Evolutionary conservation across 2,888 invertebrate genomes (phyloP).

Genomic region (Drosophila testacea): DNA sequence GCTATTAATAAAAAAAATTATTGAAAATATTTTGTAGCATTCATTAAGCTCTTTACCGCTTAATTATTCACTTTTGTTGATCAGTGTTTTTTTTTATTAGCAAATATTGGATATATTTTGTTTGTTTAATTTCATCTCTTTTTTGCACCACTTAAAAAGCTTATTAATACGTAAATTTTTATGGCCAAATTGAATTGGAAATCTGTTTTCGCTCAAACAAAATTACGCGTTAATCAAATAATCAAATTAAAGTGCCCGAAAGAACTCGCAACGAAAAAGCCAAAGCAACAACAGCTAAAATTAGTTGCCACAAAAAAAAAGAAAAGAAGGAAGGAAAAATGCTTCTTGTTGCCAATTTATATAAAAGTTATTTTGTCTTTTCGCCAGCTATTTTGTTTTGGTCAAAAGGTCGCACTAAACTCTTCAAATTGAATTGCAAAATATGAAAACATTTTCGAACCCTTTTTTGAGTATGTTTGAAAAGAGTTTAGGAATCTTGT

Average conservation of each 20-base stretch:
- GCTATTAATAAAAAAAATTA: neutral
- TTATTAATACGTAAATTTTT: constrained; percentile 22
- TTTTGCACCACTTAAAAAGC: constrained; percentile 2
- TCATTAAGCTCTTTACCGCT: constrained; percentile 4
- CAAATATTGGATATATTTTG: constrained; percentile 18
- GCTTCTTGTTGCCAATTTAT: neutral
- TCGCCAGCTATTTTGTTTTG: constrained; percentile 6
- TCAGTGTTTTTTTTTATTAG: constrained; percentile 13
- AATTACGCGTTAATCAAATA: constrained; percentile 51
- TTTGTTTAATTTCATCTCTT: constrained; percentile 9
- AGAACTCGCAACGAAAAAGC: neutral
- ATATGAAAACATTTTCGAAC: constrained; percentile 19
- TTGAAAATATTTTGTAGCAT: neutral
- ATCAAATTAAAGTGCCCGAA: constrained; percentile 33
- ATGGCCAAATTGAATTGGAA: constrained; percentile 44
- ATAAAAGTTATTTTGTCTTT: constrained; percentile 18
- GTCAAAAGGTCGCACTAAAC: constrained; percentile 5
- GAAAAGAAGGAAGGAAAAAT: neutral
- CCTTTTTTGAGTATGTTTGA: neutral
- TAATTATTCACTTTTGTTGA: constrained; percentile 12
- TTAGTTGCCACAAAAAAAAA: neutral
- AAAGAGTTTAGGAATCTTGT: too few relatives aligned
- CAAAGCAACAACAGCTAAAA: neutral
- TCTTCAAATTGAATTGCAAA: constrained; percentile 31
- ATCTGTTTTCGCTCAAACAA: constrained; percentile 44